Evolutionary conservation across 2,888 invertebrate species (phyloP).

Genomic region (Chymomyza caudatula): DNA sequence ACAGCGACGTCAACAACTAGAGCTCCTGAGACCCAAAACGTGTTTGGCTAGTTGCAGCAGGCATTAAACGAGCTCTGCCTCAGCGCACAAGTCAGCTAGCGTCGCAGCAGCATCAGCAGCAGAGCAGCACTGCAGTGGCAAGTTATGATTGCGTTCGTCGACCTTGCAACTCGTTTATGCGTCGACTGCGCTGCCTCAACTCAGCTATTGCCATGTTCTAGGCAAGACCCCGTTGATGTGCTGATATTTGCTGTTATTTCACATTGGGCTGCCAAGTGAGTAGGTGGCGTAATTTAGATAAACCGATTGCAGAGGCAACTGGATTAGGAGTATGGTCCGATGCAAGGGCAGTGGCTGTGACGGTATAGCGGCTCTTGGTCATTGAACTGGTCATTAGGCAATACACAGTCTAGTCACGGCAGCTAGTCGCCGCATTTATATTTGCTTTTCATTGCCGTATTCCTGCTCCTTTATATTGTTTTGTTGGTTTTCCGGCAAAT

Average conservation of each 20-base stretch:
- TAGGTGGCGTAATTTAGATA: background rate
- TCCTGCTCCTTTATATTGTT: slow-evolving; percentile 5
- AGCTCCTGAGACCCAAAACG: slow-evolving; percentile 34
- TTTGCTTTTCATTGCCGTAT: slow-evolving; percentile 5
- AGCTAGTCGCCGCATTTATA: background rate
- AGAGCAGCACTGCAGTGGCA: slow-evolving; percentile 20
- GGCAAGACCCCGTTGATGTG: slow-evolving; percentile 25
- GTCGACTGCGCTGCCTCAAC: slow-evolving; percentile 29
- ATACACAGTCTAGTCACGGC: slow-evolving; percentile 10
- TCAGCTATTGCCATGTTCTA: slow-evolving; percentile 22
- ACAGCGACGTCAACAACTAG: background rate
- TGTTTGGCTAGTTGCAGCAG: slow-evolving; percentile 36
- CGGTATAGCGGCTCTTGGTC: background rate
- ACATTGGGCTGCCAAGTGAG: background rate
- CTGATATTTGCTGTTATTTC: slow-evolving; percentile 29
- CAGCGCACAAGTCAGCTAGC: slow-evolving; percentile 10
- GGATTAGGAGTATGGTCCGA: background rate
- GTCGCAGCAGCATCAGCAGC: slow-evolving; percentile 13
- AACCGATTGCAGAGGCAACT: background rate
- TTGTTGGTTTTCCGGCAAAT: slow-evolving; percentile 34
- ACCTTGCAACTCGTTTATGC: slow-evolving; percentile 77
- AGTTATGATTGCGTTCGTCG: slow-evolving; percentile 73
- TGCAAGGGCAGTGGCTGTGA: background rate
- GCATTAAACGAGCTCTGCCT: slow-evolving; percentile 23
- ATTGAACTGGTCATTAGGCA: background rate